These are phyloP conservation scores for Caloenas nicobarica DNA, from an alignment of 2,113 vertebrate genomes.

Conservation along the genomic window DNA sequence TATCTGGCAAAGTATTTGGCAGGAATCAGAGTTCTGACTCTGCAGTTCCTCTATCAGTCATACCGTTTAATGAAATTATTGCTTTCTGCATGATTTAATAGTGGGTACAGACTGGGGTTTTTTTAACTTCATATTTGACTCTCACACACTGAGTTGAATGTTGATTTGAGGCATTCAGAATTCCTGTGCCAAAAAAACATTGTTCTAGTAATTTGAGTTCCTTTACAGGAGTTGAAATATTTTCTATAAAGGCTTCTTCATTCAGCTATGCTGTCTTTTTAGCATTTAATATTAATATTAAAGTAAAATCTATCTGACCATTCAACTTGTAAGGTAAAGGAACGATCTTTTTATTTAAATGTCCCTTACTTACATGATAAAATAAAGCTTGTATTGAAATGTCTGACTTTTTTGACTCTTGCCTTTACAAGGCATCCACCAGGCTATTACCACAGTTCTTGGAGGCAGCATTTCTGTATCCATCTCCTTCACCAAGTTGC, in stretches of 20 bases:
- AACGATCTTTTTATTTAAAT: not conserved
- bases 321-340: not conserved
- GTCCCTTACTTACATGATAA: not conserved
- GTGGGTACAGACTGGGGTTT: not conserved
- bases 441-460: not conserved
- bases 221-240: not conserved
- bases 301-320: not conserved
- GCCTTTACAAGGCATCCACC: not conserved
- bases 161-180: not conserved
- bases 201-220: not conserved
- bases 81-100: not conserved
- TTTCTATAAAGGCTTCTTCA: not conserved
- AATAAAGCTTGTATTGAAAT: not conserved
- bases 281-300: not conserved
- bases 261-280: not conserved
- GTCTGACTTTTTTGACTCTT: not conserved
- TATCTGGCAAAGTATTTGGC: not conserved
- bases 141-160: not conserved
- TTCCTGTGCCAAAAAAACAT: not conserved
- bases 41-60: not conserved
- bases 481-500: not conserved
- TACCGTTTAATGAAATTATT: not conserved
- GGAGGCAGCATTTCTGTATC: not conserved
- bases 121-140: not conserved
- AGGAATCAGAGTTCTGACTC: not conserved